These are phyloP conservation scores for Temnopleurus reevesii DNA, from an alignment of 53 echinoderm and acorn worm species.

Conservation along the genomic window DNA sequence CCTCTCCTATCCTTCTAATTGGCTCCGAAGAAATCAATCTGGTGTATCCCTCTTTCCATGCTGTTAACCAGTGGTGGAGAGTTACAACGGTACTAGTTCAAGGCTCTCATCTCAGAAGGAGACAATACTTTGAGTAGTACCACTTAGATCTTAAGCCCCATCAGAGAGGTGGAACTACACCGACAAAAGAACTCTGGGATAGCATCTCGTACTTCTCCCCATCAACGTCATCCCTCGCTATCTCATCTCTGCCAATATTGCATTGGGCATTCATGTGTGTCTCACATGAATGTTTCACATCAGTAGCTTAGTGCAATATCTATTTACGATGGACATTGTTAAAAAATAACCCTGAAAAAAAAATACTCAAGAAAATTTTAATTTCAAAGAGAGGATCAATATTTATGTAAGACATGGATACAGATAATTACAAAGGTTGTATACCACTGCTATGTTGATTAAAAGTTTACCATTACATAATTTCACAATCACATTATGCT, in stretches of 20 bases:
- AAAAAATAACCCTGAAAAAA: background rate
- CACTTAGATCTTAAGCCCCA: conserved; percentile 5
- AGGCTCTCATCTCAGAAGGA: background rate
- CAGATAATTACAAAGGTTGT: too few relatives aligned
- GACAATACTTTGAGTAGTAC: background rate
- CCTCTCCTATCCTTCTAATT: background rate
- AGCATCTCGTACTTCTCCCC: background rate
- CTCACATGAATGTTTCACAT: background rate
- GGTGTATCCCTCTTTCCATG: background rate
- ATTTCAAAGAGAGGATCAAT: background rate
- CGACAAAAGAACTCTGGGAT: conserved; percentile 4
- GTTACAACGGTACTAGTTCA: background rate
- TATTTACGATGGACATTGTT: too few relatives aligned
- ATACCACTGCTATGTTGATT: too few relatives aligned
- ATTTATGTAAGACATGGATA: background rate
- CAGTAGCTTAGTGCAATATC: background rate
- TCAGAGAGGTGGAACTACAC: background rate
- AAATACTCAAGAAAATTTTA: background rate
- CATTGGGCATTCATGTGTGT: background rate
- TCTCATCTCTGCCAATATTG: background rate
- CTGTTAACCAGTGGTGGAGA: background rate
- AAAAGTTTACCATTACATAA: too few relatives aligned
- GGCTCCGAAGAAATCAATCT: background rate
- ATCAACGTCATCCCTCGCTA: background rate
- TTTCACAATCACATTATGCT: too few relatives aligned